phyloP scores from a whole-genome alignment of 2,888 invertebrate genomes.

The Agrotis clavis region DNA sequence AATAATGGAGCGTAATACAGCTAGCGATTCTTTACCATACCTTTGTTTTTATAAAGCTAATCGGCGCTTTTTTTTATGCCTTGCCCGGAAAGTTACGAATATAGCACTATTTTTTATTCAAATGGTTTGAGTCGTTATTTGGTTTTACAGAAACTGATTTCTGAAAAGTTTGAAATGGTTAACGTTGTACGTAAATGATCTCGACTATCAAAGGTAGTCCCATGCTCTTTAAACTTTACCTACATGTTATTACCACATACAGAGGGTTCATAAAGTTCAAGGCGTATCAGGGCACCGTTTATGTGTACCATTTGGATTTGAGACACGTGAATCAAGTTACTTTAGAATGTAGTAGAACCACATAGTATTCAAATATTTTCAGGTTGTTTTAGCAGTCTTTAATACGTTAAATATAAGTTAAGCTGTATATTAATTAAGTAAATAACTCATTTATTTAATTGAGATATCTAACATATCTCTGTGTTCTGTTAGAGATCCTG shows the following conservation, averaged over 20 bases:
- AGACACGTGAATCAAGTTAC: constrained; percentile 20
- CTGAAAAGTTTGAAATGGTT: not conserved
- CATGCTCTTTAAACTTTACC: constrained; percentile 46
- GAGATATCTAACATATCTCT: too few relatives aligned
- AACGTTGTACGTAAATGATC: constrained; percentile 17
- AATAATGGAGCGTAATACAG: not conserved
- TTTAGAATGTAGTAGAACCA: constrained; percentile 35
- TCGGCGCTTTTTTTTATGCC: not conserved
- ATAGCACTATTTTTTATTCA: too few relatives aligned
- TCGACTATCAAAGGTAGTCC: constrained; percentile 16
- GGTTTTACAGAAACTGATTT: too few relatives aligned
- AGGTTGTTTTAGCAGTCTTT: not conserved
- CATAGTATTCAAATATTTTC: not conserved
- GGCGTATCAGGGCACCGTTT: constrained; percentile 39
- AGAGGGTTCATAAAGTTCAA: constrained; percentile 55
- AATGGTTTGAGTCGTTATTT: too few relatives aligned
- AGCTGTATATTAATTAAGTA: too few relatives aligned
- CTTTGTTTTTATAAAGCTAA: not conserved
- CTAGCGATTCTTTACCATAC: not conserved
- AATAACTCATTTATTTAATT: too few relatives aligned
- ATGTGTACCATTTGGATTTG: constrained; percentile 44
- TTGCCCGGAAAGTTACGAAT: too few relatives aligned
- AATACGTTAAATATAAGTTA: not conserved
- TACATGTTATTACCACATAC: constrained; percentile 35
- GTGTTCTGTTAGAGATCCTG: too few relatives aligned